Conservation (phyloP, 2,888 invertebrate genomes). For the Drosophila prolongata region DNA sequence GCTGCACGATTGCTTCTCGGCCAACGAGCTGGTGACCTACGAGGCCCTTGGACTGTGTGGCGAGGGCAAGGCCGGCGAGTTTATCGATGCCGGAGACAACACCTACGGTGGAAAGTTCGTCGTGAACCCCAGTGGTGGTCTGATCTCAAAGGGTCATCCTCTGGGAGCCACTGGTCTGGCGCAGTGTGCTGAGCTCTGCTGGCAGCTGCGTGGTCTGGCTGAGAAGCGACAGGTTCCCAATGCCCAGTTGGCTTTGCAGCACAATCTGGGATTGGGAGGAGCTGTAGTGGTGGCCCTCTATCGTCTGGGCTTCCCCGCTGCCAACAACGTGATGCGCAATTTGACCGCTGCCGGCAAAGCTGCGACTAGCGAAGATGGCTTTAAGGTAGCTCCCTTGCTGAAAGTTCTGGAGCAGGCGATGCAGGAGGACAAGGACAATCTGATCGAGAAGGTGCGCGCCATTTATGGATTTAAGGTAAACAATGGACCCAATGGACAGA, state of each 20-base stretch:
- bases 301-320: constrained; percentile 91
- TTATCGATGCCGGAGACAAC: constrained; percentile 97
- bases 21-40: constrained; percentile 98
- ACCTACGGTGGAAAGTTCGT: constrained; percentile 98
- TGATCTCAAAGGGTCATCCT: constrained; percentile 99
- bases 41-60: constrained; percentile 97
- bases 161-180: constrained; percentile 97
- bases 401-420: constrained; percentile 92
- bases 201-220: constrained; percentile 93
- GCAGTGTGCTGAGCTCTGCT: constrained; percentile 94
- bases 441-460: constrained; percentile 94
- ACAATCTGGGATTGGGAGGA: constrained; percentile 98
- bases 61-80: constrained; percentile 94
- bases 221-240: constrained; percentile 89
- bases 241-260: constrained; percentile 95
- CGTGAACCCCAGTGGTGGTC: constrained; percentile 98
- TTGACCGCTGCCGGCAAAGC: constrained; percentile 73
- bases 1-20: constrained; percentile 98
- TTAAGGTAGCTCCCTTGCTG: constrained; percentile 93
- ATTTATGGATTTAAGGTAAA: constrained; percentile 95
- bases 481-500: constrained; percentile 90
- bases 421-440: constrained; percentile 91
- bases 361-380: constrained; percentile 85
- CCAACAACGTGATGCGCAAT: constrained; percentile 82
- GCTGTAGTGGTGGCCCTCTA: constrained; percentile 97